Base-by-base conservation (phyloP, 2,888 invertebrate species). In the Lysandra bellargus region DNA sequence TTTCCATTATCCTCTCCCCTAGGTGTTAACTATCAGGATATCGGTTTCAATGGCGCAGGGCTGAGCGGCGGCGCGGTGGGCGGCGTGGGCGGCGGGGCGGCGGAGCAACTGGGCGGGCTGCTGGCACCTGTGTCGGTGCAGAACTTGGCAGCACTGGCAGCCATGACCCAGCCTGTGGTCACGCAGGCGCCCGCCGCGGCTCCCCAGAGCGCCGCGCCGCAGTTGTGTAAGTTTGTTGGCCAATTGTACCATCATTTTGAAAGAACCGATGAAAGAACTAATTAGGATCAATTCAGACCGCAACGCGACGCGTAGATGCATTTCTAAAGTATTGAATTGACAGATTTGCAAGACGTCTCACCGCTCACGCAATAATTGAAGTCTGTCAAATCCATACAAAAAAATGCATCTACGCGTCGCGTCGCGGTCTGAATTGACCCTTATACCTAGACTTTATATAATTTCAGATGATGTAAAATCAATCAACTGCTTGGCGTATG, bases 61-160 rank as follows among this genome's bases (percentile, higher is more conserved):
- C 89, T 93, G 85, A 88, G 90, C 85, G 92, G 92, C 74, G 88
- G 90, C 69, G 88, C 88, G 7, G 89, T 90, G 44, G 84, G 87
- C 81, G 87, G 88, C n/a, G 87, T 89, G 53, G 83, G 83, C 17
- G 88, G 95, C 97, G 97, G 98, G 90, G 97, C 97, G 86, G 96
- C 98, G 93, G 98, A 98, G 91, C 98, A 98, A 93, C 95, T 98
- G 87, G 97, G 98, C 85, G 97, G 98, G 81, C 94, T 98, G 84
- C 87, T 97, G 88, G 96, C 97, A 83, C 97, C 98, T 80, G 97
- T 98, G 93, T 97, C 97, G 86, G 97, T 98, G 95, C 98, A 98
- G 95, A 98, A 98, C 95, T 94, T 98, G 89, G 98, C 98, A 86
- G 98, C 98, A 79, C 95, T 98, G 84, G 98, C 98, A 80, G 97